Base-by-base conservation (phyloP, 2,797 vertebrate genomes). In the Aeoliscus strigatus region DNA sequence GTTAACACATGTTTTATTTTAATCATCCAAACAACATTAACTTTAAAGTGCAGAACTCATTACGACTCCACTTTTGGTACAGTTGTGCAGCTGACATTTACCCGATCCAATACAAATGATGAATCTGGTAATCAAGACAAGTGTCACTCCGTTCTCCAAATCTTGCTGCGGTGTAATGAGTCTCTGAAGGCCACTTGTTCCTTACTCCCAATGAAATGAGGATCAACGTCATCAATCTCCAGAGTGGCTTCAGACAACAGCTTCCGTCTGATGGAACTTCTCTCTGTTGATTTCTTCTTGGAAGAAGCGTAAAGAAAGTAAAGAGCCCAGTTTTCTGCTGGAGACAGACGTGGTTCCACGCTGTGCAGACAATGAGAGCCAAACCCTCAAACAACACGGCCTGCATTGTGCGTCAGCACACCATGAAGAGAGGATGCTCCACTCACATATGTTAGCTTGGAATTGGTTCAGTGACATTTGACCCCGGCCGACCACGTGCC, bases 381-480 rank as follows among this genome's bases (percentile, higher is more conserved):
- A 62, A 75, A 75, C 53, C 61, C 60, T 51, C 47, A 49, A 46
- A 54, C 28, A 53, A 56, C 53, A 54, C 32, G 38, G 8, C 39
- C 25, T 5, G 26, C 57, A 63, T 60, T 50, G 70, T 79, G 60
- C 48, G 51, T 60, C 48, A 53, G 27, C 63, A 54, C n/a, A 24
- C 28, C 6, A 43, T 11, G 41, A 56, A 44, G 51, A 17, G 4
- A 36, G 39, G 51, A 62, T 40, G 56, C 32, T 23, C n/a, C 14
- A 26, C 38, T 12, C 27, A 39, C 13, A 44, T 39, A 70, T 21
- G 23, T 50, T 33, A 42, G 28, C 14, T 51, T 44, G 43, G 62
- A 75, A 72, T 49, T 58, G 54, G 76, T 80, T 82, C 76, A 79
- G 38, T 60, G 74, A 77, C 74, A 40, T 75, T 79, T 77, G 75